Conservation (phyloP, 2,113 vertebrate species). For the Hippocampus guttulatus region DNA sequence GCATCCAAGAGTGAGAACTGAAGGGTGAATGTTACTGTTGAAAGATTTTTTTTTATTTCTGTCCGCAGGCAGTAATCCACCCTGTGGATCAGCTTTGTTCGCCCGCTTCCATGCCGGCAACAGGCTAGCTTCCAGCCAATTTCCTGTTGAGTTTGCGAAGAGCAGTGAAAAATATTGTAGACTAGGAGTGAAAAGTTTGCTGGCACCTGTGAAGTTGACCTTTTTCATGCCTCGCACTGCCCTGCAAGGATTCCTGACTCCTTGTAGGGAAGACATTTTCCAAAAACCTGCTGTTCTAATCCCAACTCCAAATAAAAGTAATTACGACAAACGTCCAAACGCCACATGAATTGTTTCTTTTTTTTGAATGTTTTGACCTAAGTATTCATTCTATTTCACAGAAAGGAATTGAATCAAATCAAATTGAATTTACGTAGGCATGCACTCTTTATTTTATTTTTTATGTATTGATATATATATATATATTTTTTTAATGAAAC, state of each 20-base stretch:
- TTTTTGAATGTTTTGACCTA: not conserved
- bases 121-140: not conserved
- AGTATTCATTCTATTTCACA: not conserved
- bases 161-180: conserved; percentile 50
- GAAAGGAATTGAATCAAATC: not conserved
- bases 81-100: conserved; percentile 57
- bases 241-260: not conserved
- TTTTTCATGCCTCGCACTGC: conserved; percentile 31
- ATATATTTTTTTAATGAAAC: too few relatives aligned
- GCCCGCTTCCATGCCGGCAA: not conserved
- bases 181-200: conserved; percentile 32
- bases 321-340: not conserved
- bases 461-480: too few relatives aligned
- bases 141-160: conserved; percentile 37
- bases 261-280: not conserved
- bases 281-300: not conserved
- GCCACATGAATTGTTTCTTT: not conserved
- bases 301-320: not conserved
- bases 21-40: conserved; percentile 35
- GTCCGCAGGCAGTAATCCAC: conserved; percentile 52
- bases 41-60: conserved; percentile 41
- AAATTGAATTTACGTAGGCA: not conserved
- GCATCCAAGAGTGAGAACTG: conserved; percentile 43
- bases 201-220: conserved; percentile 42
- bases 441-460: too few relatives aligned